phyloP scores from a whole-genome alignment of 2,888 invertebrate species.

The Oscheius onirici region DNA sequence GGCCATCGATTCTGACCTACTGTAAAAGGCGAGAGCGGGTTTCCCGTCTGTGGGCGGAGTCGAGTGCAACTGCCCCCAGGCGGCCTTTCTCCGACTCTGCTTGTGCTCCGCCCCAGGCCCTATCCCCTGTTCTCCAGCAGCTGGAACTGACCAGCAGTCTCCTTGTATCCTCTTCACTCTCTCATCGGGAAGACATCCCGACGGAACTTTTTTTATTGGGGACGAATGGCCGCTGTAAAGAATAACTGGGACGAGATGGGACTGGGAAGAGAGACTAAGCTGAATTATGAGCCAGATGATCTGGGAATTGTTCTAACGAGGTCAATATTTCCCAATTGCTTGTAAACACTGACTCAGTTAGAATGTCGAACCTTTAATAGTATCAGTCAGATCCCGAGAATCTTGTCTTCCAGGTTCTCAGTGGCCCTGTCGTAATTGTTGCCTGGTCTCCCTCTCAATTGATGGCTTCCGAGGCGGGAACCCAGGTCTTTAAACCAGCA shows the following conservation, averaged over 20 bases:
- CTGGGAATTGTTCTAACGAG: no score
- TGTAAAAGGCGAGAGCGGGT: constrained; percentile 5
- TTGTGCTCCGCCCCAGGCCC: neutral
- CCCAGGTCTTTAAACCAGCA: neutral
- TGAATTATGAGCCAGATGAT: neutral
- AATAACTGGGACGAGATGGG: neutral
- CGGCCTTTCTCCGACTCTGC: neutral
- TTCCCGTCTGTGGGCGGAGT: neutral
- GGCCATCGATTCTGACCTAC: constrained; percentile 29
- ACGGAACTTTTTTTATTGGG: neutral
- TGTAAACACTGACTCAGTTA: no score
- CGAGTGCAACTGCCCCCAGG: constrained; percentile 27
- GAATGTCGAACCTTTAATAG: no score
- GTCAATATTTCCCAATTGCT: no score
- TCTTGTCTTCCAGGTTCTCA: neutral
- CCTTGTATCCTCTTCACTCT: neutral
- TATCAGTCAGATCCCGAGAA: no score
- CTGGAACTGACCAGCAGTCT: constrained; percentile 28
- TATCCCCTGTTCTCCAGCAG: neutral
- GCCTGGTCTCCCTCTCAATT: constrained; percentile 14
- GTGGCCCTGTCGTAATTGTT: constrained; percentile 21
- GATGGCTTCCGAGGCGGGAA: constrained; percentile 16
- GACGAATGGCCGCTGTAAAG: constrained; percentile 7
- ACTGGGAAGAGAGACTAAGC: neutral
- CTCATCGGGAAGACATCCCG: no score